Evolutionary conservation across 2,797 vertebrate genomes (phyloP).

Genomic region (Sebastes minor): DNA sequence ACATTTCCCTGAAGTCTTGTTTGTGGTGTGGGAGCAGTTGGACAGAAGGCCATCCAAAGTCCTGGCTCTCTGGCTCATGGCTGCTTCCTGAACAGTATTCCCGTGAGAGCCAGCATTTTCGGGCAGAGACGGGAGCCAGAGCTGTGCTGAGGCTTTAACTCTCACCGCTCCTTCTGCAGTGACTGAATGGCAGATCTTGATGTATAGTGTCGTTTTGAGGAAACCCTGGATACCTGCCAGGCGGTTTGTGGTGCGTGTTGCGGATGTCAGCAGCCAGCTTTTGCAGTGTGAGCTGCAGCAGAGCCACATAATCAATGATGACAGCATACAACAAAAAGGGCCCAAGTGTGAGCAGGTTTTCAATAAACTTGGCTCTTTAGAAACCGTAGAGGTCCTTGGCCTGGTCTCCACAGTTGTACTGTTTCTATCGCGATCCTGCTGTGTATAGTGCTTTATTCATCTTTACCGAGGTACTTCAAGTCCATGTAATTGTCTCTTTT

Average conservation of each 20-base stretch:
- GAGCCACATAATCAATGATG: slow-evolving; percentile 22
- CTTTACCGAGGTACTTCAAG: not conserved
- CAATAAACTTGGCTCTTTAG: slow-evolving; percentile 55
- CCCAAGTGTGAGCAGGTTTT: slow-evolving; percentile 68
- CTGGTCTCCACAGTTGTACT: slow-evolving; percentile 4
- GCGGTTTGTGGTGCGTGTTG: not conserved
- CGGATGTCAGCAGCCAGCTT: slow-evolving; percentile 20
- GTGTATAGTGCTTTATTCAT: slow-evolving; percentile 16
- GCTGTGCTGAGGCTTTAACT: slow-evolving; percentile 21
- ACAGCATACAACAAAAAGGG: slow-evolving; percentile 27
- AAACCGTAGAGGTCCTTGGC: slow-evolving; percentile 26
- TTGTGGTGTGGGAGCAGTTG: slow-evolving; percentile 27
- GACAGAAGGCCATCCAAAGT: slow-evolving; percentile 28
- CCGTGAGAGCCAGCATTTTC: slow-evolving; percentile 39
- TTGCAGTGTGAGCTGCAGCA: slow-evolving; percentile 23
- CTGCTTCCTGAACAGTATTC: slow-evolving; percentile 25
- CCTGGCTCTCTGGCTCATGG: not conserved
- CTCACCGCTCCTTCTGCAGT: slow-evolving; percentile 14
- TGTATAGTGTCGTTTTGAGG: slow-evolving; percentile 7
- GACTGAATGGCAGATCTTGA: slow-evolving; percentile 18
- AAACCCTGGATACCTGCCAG: slow-evolving; percentile 27
- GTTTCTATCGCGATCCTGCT: slow-evolving; percentile 6
- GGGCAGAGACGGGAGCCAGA: slow-evolving; percentile 3
- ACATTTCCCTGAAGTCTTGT: slow-evolving; percentile 26
- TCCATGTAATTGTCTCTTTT: slow-evolving; percentile 35